Percentiles rank a stretch among this genome's conserved stretches.
phyloP scores from a whole-genome alignment of 2,797 vertebrate genomes.

The Ceyx erithaca region DNA sequence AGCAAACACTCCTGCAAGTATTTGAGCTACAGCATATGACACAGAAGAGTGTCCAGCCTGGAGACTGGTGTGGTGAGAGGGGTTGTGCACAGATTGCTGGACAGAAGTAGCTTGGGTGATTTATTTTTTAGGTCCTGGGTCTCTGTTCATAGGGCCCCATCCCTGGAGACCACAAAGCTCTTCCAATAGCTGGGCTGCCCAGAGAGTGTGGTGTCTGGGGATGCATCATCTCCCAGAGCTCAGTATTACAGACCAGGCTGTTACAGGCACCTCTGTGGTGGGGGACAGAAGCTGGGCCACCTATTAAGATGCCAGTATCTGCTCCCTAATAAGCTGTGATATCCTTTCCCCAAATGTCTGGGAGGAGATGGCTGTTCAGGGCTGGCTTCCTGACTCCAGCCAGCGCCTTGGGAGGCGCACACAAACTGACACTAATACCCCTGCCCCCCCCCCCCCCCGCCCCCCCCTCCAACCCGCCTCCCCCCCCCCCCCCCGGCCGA shows the following conservation, averaged over 20 bases:
- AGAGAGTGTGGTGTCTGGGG: fast-evolving
- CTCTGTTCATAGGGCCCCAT: not conserved
- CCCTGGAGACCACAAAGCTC: not conserved
- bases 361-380: conserved; percentile 24
- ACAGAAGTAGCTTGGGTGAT: not conserved
- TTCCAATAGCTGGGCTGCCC: not conserved
- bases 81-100: not conserved
- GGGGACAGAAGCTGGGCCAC: not conserved
- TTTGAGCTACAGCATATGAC: not conserved
- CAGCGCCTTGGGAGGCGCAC: not conserved
- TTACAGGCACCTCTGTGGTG: not conserved
- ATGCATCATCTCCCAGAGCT: not conserved
- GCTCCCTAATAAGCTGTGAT: conserved; percentile 53
- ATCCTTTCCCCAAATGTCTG: not conserved
- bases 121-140: not conserved
- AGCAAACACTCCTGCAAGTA: not conserved
- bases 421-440: conserved; percentile 34
- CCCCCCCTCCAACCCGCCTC: not conserved
- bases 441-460: not conserved
- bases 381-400: conserved; percentile 38
- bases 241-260: conserved; percentile 1
- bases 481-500: too few relatives aligned
- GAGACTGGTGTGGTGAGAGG: not conserved
- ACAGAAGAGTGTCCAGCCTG: not conserved
- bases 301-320: conserved; percentile 10